Percentiles rank a stretch among this genome's conserved stretches.
Conservation (phyloP, 2,888 invertebrate species). For the Lasioglossum figueresi region DNA sequence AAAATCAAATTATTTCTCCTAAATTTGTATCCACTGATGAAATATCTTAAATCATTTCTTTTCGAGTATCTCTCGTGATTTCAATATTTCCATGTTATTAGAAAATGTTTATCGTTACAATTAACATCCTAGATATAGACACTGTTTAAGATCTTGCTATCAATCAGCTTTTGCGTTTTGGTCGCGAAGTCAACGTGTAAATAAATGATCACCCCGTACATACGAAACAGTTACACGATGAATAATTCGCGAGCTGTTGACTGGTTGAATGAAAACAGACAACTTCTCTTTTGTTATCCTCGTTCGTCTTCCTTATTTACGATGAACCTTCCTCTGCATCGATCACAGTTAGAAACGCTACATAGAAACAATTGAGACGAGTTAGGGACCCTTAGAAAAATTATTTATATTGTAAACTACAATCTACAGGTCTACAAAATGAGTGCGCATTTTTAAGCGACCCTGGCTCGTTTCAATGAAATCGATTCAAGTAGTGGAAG, state of each 20-base stretch:
- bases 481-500: neutral
- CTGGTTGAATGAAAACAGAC: neutral
- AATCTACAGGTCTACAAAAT: neutral
- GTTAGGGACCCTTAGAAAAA: neutral
- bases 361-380: neutral
- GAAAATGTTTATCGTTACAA: too few species aligned
- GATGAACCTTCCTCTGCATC: neutral
- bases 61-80: neutral
- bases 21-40: neutral
- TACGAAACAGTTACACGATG: neutral
- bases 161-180: neutral
- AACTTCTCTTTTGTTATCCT: neutral
- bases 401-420: neutral
- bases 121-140: too few species aligned
- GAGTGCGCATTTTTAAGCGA: neutral
- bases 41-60: neutral
- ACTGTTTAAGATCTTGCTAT: neutral
- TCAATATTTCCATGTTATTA: too few species aligned
- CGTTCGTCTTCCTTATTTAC: neutral
- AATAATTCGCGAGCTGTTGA: slow-evolving; percentile 23
- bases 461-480: neutral
- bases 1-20: neutral
- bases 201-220: neutral
- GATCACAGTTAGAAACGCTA: neutral
- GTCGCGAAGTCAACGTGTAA: neutral